Evolutionary conservation across 1,140 invertebrate genomes (phyloP).

Genomic region (Eubasilissa regina): DNA sequence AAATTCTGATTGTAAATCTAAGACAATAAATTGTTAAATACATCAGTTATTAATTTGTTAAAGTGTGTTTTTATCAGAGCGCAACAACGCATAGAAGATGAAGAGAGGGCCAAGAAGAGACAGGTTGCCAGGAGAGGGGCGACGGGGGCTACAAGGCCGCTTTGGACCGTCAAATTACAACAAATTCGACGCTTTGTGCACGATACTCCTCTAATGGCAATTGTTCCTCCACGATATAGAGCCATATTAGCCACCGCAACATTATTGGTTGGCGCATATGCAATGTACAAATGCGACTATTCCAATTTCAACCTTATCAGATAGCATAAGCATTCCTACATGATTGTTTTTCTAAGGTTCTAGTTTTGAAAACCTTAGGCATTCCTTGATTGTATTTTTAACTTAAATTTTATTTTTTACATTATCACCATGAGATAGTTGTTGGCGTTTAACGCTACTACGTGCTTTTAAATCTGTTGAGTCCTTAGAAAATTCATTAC

Average conservation of each 20-base stretch:
- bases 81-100: conserved; percentile 70
- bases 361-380: conserved; percentile 22
- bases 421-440: not conserved
- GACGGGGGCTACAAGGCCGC: conserved; percentile 40
- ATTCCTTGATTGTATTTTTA: conserved; percentile 29
- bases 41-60: conserved; percentile 12
- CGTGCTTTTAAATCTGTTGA: no score
- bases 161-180: conserved; percentile 53
- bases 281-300: conserved; percentile 70
- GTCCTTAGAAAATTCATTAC: no score
- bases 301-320: conserved; percentile 63
- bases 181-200: conserved; percentile 57
- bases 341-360: conserved; percentile 66
- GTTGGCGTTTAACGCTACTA: not conserved
- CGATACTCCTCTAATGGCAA: conserved; percentile 57
- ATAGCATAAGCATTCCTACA: conserved; percentile 67
- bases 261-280: conserved; percentile 71
- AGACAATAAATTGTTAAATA: not conserved
- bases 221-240: conserved; percentile 63
- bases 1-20: no score
- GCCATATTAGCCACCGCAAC: conserved; percentile 71
- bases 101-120: conserved; percentile 68
- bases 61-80: conserved; percentile 66
- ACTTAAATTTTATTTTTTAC: not conserved
- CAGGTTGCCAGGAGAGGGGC: conserved; percentile 60